A percentile compares a stretch with the other conserved stretches of the same genome.
Evolutionary conservation across 2,797 vertebrate genomes (phyloP).

Genomic region (Lemur catta): DNA sequence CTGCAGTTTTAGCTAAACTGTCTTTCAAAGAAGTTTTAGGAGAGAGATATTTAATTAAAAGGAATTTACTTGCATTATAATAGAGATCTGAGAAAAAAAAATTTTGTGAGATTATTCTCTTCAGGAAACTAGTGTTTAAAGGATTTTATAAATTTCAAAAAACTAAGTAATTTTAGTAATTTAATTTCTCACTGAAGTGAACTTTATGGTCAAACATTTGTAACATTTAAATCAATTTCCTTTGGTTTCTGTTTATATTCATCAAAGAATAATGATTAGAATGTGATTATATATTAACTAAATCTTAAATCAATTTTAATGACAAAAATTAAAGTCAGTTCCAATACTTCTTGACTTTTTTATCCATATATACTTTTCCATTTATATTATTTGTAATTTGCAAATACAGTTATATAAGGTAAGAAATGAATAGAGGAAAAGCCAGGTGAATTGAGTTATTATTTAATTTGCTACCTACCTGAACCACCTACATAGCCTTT

Average conservation of each 20-base stretch:
- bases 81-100: not conserved
- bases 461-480: slow-evolving; percentile 72
- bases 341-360: not conserved
- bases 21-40: slow-evolving; percentile 17
- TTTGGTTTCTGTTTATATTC: slow-evolving; percentile 13
- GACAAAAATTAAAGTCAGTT: not conserved
- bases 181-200: slow-evolving; percentile 29
- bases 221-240: not conserved
- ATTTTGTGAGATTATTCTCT: slow-evolving; percentile 18
- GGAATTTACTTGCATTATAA: slow-evolving; percentile 1
- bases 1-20: not conserved
- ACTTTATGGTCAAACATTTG: not conserved
- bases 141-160: not conserved
- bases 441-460: slow-evolving; percentile 62
- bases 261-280: not conserved
- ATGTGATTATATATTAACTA: not conserved
- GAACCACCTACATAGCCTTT: slow-evolving; percentile 78
- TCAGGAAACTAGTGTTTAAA: not conserved
- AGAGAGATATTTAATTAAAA: not conserved
- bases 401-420: not conserved
- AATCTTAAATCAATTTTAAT: not conserved
- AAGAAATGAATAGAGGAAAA: not conserved
- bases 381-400: not conserved
- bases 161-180: not conserved
- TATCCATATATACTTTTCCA: not conserved